A percentile compares a stretch with the other conserved stretches of the same genome.
These are phyloP conservation scores for Ceuthmochares aereus DNA, from an alignment of 2,113 vertebrate species.

Conservation along the genomic window DNA sequence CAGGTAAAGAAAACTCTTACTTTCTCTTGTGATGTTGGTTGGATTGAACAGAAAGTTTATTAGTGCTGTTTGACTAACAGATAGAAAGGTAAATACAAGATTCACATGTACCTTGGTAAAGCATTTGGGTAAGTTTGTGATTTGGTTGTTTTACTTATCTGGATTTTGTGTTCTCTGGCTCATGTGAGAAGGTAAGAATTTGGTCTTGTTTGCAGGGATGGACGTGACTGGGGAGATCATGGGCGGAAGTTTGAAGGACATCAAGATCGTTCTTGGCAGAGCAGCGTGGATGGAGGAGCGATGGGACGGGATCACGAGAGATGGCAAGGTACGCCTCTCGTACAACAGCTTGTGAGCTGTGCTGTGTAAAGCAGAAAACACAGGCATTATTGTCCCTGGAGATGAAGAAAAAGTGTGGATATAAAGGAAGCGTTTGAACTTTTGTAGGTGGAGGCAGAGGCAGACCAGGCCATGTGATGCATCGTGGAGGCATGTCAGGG, in stretches of 20 bases:
- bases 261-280: conserved; percentile 87
- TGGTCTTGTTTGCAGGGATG: conserved; percentile 66
- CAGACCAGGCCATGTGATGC: conserved; percentile 87
- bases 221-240: conserved; percentile 90
- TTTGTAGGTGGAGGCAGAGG: conserved; percentile 80
- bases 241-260: conserved; percentile 86
- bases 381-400: background rate
- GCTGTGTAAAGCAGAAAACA: background rate
- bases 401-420: background rate
- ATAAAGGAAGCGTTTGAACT: background rate
- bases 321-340: conserved; percentile 74
- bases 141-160: background rate
- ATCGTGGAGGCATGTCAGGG: conserved; percentile 87
- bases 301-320: conserved; percentile 72
- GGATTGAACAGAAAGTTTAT: background rate
- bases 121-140: background rate
- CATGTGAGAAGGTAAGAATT: background rate
- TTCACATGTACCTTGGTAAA: background rate
- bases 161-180: background rate
- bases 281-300: conserved; percentile 65
- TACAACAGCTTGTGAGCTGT: background rate
- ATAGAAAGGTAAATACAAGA: background rate
- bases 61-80: background rate
- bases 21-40: background rate
- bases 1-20: background rate